These are phyloP conservation scores for Morone chrysops DNA, from an alignment of 2,113 vertebrate species.

Conservation along the genomic window DNA sequence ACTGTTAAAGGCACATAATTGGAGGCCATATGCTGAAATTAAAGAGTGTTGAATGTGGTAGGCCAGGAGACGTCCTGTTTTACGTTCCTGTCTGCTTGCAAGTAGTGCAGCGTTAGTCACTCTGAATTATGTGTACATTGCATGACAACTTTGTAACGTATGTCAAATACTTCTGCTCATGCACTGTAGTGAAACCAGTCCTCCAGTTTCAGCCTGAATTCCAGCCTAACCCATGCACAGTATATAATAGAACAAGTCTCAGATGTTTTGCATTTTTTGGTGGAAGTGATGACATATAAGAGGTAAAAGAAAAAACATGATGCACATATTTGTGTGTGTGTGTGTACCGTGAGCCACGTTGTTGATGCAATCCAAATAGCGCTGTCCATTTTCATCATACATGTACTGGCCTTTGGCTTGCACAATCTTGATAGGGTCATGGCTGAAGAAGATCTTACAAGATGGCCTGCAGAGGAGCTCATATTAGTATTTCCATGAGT, in stretches of 20 bases:
- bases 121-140: neutral
- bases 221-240: no score
- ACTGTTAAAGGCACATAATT: conserved; percentile 8
- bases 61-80: neutral
- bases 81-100: neutral
- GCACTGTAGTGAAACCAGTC: neutral
- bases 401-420: conserved; percentile 93
- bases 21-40: neutral
- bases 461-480: conserved; percentile 87
- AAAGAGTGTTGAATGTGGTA: conserved; percentile 5
- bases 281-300: neutral
- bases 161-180: neutral
- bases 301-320: neutral
- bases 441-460: conserved; percentile 95
- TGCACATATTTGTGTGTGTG: neutral
- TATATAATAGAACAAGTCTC: no score
- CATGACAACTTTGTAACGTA: no score
- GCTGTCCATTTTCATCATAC: conserved; percentile 92
- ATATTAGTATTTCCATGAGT: neutral
- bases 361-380: conserved; percentile 97
- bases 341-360: conserved; percentile 95
- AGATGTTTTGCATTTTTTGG: neutral
- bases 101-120: neutral
- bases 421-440: conserved; percentile 96
- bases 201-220: neutral